Evolutionary conservation across 2,113 vertebrate species (phyloP).

Genomic region (Hemibagrus wyckioides): DNA sequence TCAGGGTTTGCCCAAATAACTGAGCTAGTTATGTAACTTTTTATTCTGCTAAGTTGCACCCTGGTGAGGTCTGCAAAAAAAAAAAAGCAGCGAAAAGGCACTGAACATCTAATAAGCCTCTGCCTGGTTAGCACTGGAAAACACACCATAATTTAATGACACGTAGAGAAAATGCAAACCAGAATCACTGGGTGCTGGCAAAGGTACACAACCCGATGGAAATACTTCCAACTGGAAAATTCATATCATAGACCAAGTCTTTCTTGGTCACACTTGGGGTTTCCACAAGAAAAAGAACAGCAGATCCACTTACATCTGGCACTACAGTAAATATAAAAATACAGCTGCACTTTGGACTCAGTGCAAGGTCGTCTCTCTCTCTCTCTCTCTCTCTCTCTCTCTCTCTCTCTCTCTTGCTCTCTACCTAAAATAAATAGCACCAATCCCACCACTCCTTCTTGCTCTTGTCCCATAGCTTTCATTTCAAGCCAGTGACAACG

Average conservation of each 20-base stretch:
- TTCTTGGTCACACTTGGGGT: constrained; percentile 18
- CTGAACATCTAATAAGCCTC: neutral
- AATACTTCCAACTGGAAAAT: constrained; percentile 32
- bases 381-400: constrained; percentile 45
- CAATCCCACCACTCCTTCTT: constrained; percentile 53
- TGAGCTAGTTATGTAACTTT: constrained; percentile 2
- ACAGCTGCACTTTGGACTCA: constrained; percentile 48
- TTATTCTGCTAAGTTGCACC: neutral
- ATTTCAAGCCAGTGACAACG: constrained; percentile 72
- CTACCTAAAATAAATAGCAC: constrained; percentile 78
- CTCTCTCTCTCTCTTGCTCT: constrained; percentile 46
- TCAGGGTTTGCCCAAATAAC: neutral
- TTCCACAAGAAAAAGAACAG: constrained; percentile 25
- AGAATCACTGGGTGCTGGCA: neutral
- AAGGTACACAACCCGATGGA: constrained; percentile 4
- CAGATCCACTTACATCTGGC: constrained; percentile 21
- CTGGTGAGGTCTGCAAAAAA: neutral
- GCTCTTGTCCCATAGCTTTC: constrained; percentile 69
- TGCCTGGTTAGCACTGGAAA: constrained; percentile 10
- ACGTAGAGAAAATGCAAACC: neutral
- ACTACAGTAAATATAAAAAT: constrained; percentile 51
- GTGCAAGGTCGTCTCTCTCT: constrained; percentile 51
- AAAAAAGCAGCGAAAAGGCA: neutral
- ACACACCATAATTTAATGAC: neutral
- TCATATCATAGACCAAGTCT: neutral